Evolutionary conservation across 2,888 invertebrate genomes (phyloP).

Genomic region (Agrochola litura): DNA sequence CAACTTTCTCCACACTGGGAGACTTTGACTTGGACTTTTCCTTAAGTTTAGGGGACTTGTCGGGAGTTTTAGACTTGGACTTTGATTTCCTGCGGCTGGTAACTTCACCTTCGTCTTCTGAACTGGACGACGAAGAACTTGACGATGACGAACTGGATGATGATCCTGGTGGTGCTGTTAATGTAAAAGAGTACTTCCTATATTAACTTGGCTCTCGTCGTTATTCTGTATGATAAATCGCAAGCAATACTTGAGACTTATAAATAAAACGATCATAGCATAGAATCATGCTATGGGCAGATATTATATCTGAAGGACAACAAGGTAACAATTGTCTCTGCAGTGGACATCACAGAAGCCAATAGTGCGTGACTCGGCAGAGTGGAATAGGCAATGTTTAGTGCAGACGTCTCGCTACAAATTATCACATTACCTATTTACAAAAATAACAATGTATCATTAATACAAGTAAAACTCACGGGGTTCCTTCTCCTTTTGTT

Average conservation of each 20-base stretch:
- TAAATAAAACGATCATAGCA: background rate
- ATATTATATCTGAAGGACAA: background rate
- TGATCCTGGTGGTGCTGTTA: conserved; percentile 86
- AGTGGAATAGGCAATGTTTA: background rate
- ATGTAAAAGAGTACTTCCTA: background rate
- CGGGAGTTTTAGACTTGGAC: conserved; percentile 85
- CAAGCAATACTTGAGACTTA: background rate
- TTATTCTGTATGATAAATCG: background rate
- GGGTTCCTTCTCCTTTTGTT: conserved; percentile 85
- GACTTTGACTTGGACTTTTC: conserved; percentile 82
- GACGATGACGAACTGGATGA: conserved; percentile 89
- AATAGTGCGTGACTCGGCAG: background rate
- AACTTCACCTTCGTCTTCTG: conserved; percentile 87
- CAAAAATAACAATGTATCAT: background rate
- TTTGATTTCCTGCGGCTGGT: conserved; percentile 82
- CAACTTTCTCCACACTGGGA: conserved; percentile 78
- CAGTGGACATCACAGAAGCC: background rate
- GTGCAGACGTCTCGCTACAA: background rate
- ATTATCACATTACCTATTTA: background rate
- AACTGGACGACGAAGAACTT: conserved; percentile 88
- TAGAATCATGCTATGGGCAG: background rate
- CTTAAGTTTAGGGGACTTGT: conserved; percentile 81
- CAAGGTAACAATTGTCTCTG: background rate
- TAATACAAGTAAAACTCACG: conserved; percentile 74
- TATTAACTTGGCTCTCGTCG: background rate